A percentile compares a stretch with the other conserved stretches of the same genome.
These are phyloP conservation scores for Epistrophella euchroma DNA, from an alignment of 2,888 invertebrate genomes.

Conservation along the genomic window DNA sequence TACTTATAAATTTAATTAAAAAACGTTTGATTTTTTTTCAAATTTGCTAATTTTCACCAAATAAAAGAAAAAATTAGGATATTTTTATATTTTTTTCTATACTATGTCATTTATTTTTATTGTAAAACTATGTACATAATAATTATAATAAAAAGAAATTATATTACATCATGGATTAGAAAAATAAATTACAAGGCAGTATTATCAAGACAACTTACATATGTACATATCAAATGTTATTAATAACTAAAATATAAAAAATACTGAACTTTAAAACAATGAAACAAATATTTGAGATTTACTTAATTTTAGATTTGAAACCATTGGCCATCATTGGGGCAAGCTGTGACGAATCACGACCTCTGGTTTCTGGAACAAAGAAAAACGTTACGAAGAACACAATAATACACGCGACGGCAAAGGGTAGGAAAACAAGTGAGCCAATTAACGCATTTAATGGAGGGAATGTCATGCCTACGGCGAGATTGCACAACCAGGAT, in stretches of 20 bases:
- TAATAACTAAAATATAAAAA: conserved; percentile 12
- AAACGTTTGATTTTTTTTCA: too few species aligned
- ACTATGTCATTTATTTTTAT: background rate
- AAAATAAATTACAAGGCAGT: conserved; percentile 39
- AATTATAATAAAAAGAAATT: background rate
- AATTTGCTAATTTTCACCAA: background rate
- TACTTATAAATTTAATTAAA: too few species aligned
- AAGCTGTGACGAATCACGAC: conserved; percentile 78
- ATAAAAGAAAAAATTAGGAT: background rate
- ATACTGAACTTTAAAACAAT: conserved; percentile 12
- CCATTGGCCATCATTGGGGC: conserved; percentile 84
- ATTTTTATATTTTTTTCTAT: background rate
- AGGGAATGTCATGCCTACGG: conserved; percentile 91
- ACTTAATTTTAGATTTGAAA: conserved; percentile 84
- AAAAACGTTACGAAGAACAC: conserved; percentile 78
- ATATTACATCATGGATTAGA: conserved; percentile 19
- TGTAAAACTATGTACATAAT: conserved; percentile 43
- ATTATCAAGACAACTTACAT: conserved; percentile 17
- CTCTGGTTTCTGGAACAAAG: conserved; percentile 80
- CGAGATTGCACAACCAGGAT: conserved; percentile 94
- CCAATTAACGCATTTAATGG: conserved; percentile 86
- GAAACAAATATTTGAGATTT: background rate
- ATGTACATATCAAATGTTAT: background rate
- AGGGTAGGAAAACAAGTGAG: conserved; percentile 90
- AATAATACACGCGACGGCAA: conserved; percentile 84